phyloP scores from a whole-genome alignment of 2,797 vertebrate genomes.

The Hoplostethus mediterraneus region DNA sequence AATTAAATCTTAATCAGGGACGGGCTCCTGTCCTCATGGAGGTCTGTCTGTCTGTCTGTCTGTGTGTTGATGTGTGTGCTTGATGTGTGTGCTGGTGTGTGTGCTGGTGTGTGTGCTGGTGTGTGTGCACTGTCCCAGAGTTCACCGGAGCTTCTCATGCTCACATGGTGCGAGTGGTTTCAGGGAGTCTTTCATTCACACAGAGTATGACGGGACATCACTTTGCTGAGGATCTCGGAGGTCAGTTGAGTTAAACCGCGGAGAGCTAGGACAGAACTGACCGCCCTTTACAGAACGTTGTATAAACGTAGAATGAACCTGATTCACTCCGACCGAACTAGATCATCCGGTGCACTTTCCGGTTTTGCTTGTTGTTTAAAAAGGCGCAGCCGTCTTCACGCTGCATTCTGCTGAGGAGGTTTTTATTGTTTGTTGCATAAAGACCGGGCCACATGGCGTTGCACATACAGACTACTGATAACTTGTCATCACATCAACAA shows the following conservation, averaged over 20 bases:
- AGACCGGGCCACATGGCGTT: background rate
- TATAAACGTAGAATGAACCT: constrained; percentile 2
- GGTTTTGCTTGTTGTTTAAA: background rate
- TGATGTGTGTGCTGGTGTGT: constrained; percentile 8
- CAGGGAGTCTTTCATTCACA: constrained; percentile 12
- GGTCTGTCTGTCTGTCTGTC: constrained; percentile 26
- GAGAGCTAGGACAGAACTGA: background rate
- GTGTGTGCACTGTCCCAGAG: constrained; percentile 7
- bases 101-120: background rate
- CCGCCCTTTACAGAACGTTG: no score
- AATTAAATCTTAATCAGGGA: constrained; percentile 85
- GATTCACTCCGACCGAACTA: background rate
- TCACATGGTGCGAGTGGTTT: background rate
- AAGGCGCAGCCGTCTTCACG: background rate
- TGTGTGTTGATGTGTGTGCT: constrained; percentile 21
- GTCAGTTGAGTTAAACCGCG: background rate
- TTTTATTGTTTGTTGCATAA: background rate
- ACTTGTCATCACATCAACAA: background rate
- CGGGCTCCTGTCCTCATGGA: constrained; percentile 57
- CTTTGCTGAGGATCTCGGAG: background rate
- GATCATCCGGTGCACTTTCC: background rate
- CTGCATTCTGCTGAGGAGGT: background rate
- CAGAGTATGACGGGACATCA: background rate
- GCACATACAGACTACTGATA: background rate
- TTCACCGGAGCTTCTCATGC: constrained; percentile 18